These are phyloP conservation scores for Lingula anatina DNA, from an alignment of 2,888 invertebrate species.

Conservation along the genomic window DNA sequence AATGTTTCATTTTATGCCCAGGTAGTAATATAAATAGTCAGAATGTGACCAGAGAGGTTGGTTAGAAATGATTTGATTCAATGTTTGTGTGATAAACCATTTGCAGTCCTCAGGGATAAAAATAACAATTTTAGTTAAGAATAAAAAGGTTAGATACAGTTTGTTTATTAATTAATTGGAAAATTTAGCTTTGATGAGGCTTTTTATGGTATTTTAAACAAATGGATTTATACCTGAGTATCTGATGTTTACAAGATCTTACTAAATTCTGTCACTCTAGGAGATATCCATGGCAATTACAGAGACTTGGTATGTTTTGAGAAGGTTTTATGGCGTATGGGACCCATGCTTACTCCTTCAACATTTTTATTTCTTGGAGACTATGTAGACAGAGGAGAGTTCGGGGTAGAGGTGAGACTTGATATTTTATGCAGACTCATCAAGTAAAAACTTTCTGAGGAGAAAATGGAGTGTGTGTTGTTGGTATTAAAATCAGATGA, in stretches of 20 bases:
- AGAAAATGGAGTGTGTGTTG: background rate
- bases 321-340: constrained; percentile 65
- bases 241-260: no score
- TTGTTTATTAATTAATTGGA: no score
- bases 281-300: constrained; percentile 73
- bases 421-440: background rate
- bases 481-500: background rate
- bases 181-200: no score
- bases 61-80: no score
- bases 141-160: no score
- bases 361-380: constrained; percentile 70
- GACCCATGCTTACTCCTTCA: constrained; percentile 63
- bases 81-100: no score
- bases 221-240: no score
- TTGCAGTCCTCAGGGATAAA: no score
- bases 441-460: background rate
- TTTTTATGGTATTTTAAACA: no score
- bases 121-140: no score
- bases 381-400: constrained; percentile 69
- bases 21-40: no score
- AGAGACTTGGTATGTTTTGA: constrained; percentile 66
- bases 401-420: constrained; percentile 59
- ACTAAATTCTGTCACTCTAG: constrained; percentile 45
- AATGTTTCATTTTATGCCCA: constrained; percentile 5
- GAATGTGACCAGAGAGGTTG: no score